phyloP scores from a whole-genome alignment of 1,140 invertebrate species.

The Diploscapter pachys region DNA sequence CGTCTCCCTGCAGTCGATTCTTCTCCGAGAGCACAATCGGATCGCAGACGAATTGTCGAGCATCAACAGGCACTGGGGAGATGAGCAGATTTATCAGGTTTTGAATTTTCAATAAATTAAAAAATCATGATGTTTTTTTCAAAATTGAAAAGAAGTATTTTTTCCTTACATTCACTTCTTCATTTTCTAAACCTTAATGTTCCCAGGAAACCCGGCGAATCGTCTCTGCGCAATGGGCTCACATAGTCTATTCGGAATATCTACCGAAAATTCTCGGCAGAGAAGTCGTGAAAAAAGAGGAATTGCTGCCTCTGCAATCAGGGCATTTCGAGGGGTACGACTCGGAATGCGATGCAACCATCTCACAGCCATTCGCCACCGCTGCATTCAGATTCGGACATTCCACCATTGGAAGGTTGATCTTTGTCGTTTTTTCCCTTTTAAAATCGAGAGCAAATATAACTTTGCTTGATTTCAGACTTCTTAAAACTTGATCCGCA shows the following conservation, averaged over 20 bases:
- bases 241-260: slow-evolving; percentile 59
- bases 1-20: too few relatives aligned
- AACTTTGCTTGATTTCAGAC: too few relatives aligned
- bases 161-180: slow-evolving; percentile 14
- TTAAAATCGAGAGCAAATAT: too few relatives aligned
- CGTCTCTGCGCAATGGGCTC: slow-evolving; percentile 61
- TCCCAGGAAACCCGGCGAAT: slow-evolving; percentile 65
- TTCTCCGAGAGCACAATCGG: too few relatives aligned
- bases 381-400: slow-evolving; percentile 67
- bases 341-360: slow-evolving; percentile 52
- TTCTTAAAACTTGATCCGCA: too few relatives aligned
- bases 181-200: too few relatives aligned
- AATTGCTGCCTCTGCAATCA: slow-evolving; percentile 36
- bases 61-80: slow-evolving; percentile 80
- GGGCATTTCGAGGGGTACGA: slow-evolving; percentile 44
- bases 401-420: slow-evolving; percentile 61
- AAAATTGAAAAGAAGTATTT: too few relatives aligned
- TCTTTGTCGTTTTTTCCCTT: too few relatives aligned
- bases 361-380: slow-evolving; percentile 53
- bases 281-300: too few relatives aligned
- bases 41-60: too few relatives aligned
- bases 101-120: background rate
- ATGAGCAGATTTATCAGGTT: slow-evolving; percentile 66
- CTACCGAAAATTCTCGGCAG: slow-evolving; percentile 58
- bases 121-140: too few relatives aligned